A percentile compares a stretch with the other conserved stretches of the same genome.
phyloP scores from a whole-genome alignment of 2,888 invertebrate genomes.

The Aromia moschata region DNA sequence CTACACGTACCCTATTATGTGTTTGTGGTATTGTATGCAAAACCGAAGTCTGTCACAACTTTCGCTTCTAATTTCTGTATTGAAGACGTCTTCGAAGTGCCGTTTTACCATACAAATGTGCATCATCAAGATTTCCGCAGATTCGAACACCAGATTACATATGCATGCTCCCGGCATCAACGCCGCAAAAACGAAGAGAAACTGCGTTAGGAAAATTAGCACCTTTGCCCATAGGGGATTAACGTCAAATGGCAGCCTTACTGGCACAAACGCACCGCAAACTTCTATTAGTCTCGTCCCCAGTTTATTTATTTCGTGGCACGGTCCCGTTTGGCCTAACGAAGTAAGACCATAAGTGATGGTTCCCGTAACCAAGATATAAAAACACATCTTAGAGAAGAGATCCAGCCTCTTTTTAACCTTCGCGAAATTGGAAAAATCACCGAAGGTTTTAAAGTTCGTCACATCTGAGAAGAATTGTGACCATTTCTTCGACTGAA shows the following conservation, averaged over 20 bases:
- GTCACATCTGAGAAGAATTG: neutral
- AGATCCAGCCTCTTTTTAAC: neutral
- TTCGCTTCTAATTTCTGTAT: too few species aligned
- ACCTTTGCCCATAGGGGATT: neutral
- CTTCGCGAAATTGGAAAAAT: neutral
- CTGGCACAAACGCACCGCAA: neutral
- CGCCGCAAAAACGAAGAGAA: neutral
- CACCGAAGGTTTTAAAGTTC: too few species aligned
- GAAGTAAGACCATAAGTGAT: neutral
- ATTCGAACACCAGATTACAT: slow-evolving; percentile 8
- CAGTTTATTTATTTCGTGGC: neutral
- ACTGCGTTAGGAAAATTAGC: neutral
- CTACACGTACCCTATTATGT: slow-evolving; percentile 33
- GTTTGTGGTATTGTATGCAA: slow-evolving; percentile 35
- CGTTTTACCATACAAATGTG: slow-evolving; percentile 33
- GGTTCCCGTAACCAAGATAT: neutral
- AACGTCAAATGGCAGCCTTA: neutral
- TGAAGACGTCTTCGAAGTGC: slow-evolving; percentile 22
- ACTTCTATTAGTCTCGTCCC: neutral
- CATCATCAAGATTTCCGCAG: slow-evolving; percentile 29
- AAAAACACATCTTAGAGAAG: neutral
- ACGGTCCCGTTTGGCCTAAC: neutral
- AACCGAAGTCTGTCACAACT: slow-evolving; percentile 11
- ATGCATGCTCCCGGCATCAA: too few species aligned
- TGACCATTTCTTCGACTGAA: neutral